A percentile compares a stretch with the other conserved stretches of the same genome.
phyloP scores from a whole-genome alignment of 2,797 vertebrate genomes.

The Acanthornis magna region DNA sequence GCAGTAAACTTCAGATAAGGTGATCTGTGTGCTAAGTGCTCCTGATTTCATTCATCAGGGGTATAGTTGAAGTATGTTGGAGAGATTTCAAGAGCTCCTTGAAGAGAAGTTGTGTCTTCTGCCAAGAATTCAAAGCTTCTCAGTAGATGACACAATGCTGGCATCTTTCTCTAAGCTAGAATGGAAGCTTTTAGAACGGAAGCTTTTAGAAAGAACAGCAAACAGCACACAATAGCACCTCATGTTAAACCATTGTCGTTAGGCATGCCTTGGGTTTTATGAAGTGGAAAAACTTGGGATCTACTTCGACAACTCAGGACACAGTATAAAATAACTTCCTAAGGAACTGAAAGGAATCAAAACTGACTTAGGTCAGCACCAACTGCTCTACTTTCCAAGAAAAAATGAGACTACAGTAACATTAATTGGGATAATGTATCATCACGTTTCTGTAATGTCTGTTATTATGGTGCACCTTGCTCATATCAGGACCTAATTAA shows the following conservation, averaged over 20 bases:
- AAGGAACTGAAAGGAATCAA: background rate
- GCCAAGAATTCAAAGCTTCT: background rate
- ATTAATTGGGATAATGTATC: background rate
- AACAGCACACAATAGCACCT: background rate
- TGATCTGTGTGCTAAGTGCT: background rate
- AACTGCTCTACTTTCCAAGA: background rate
- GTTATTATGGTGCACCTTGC: background rate
- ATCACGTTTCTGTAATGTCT: background rate
- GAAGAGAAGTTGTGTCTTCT: background rate
- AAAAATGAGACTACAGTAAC: background rate
- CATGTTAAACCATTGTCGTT: background rate
- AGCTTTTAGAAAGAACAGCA: background rate
- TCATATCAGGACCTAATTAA: background rate
- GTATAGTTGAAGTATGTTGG: background rate
- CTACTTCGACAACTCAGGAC: background rate
- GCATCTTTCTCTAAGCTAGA: background rate
- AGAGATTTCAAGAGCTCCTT: background rate
- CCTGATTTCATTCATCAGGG: background rate
- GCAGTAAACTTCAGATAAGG: background rate
- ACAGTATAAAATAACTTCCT: background rate
- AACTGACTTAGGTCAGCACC: background rate
- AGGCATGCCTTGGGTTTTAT: background rate
- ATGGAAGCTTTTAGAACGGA: background rate
- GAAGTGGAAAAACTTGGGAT: background rate
- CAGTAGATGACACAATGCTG: background rate